Base-by-base conservation (phyloP, 2,888 invertebrate species). In the Luffia ferchaultella region DNA sequence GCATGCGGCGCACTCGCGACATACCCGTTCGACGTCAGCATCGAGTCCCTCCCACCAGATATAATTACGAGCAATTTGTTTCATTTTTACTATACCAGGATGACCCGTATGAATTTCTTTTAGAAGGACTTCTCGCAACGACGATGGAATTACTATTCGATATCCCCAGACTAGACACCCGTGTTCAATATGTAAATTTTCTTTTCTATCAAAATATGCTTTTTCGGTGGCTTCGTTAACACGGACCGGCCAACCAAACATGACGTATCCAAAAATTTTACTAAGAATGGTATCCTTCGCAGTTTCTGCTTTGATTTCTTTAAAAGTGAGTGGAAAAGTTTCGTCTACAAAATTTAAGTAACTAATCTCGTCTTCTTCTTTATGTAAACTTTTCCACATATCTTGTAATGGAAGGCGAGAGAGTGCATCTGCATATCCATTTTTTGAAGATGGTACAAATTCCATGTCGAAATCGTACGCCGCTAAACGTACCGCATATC, bases 171-270 rank as follows among this genome's bases (percentile, higher is more conserved):
- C 42, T 15, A 42, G 3, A n/a, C 42, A 42, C 42, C 42, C 42
- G 15, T 42, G 42, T 17, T n/a, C n/a, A n/a, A n/a, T n/a, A n/a
- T n/a, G n/a, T n/a, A n/a, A 20, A 9, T 15, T 44, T 17, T 56
- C 48, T 20, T 53, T 40, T 52, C 53, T 55, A 2, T 55, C 20
- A 9, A 16, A n/a, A 42, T 51, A 57, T 50, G 17, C 2, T 20
- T 54, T 42, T 52, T 56, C 54, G n/a, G 42, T 9, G 42, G 42
- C n/a, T n/a, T n/a, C n/a, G n/a, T n/a, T n/a, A n/a, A n/a, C n/a
- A n/a, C n/a, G n/a, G n/a, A n/a, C n/a, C n/a, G n/a, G n/a, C n/a
- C n/a, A n/a, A n/a, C n/a, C n/a, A n/a, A n/a, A n/a, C n/a, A n/a
- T n/a, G n/a, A 42, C 1, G 2, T 18, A 48, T 3, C 3, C 2